Conservation (phyloP, 2,888 invertebrate genomes). For the Cancer borealis region DNA sequence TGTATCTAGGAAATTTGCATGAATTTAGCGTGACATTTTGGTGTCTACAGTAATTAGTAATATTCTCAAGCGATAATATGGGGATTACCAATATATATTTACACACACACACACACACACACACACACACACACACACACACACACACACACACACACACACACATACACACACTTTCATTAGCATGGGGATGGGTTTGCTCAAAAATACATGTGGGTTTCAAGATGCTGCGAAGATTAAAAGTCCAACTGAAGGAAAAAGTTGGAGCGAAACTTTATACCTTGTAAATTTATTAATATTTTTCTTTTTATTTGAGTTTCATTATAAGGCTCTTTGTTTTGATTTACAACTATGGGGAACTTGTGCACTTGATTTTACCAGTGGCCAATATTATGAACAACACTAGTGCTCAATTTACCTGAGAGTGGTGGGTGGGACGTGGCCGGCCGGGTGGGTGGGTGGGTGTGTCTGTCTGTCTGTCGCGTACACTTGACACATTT, state of each 20-base stretch:
- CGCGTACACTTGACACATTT: neutral
- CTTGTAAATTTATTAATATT: neutral
- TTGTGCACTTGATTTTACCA: slow-evolving; percentile 22
- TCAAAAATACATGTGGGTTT: neutral
- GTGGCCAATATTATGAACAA: slow-evolving; percentile 25
- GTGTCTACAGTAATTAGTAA: slow-evolving; percentile 30
- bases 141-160: slow-evolving; percentile 44
- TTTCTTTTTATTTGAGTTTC: neutral
- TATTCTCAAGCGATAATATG: slow-evolving; percentile 37
- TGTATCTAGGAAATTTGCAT: slow-evolving; percentile 45
- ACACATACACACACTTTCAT: neutral
- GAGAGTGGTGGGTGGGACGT: neutral
- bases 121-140: slow-evolving; percentile 42
- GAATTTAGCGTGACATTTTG: slow-evolving; percentile 32
- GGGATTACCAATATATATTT: neutral
- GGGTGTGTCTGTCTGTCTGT: neutral
- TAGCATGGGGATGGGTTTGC: slow-evolving; percentile 15
- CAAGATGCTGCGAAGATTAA: neutral
- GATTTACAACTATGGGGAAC: neutral
- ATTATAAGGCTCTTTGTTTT: neutral
- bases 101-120: slow-evolving; percentile 45
- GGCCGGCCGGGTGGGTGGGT: neutral
- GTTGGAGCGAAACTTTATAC: neutral
- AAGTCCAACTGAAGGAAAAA: neutral
- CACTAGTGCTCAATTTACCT: slow-evolving; percentile 25